A percentile compares a stretch with the other conserved stretches of the same genome.
Evolutionary conservation across 2,888 invertebrate genomes (phyloP).

Genomic region (Hydroisotoma schaefferi): DNA sequence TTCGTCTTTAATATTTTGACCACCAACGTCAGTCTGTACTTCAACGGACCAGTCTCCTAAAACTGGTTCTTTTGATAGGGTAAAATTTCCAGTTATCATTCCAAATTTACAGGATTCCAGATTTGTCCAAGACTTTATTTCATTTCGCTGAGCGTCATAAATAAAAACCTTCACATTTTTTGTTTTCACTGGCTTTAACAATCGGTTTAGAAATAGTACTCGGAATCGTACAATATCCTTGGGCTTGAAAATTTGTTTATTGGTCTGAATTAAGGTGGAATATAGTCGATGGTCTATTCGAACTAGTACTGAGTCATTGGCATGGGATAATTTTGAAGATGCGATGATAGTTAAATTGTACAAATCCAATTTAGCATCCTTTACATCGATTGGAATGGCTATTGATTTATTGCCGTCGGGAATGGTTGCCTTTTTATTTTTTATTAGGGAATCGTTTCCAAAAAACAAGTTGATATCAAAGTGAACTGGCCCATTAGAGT

Average conservation of each 20-base stretch:
- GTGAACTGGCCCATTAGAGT: background rate
- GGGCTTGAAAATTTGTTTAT: slow-evolving; percentile 86
- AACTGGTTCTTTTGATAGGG: slow-evolving; percentile 76
- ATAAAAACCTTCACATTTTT: slow-evolving; percentile 5
- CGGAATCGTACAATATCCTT: slow-evolving; percentile 77
- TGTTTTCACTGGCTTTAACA: slow-evolving; percentile 62
- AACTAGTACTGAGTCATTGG: slow-evolving; percentile 1
- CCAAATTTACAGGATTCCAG: slow-evolving; percentile 56
- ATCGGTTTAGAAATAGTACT: slow-evolving; percentile 69
- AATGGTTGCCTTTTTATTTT: background rate
- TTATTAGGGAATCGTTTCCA: background rate
- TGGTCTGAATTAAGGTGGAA: slow-evolving; percentile 80
- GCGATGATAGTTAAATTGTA: slow-evolving; percentile 4
- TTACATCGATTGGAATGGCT: background rate
- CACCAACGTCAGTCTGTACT: slow-evolving; percentile 52
- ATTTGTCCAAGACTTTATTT: slow-evolving; percentile 73
- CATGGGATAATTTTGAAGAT: background rate
- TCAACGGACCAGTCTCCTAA: slow-evolving; percentile 85
- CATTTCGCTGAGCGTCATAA: slow-evolving; percentile 59
- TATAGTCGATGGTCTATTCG: background rate
- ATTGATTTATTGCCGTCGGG: background rate
- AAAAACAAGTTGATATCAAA: background rate
- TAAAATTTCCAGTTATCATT: slow-evolving; percentile 57
- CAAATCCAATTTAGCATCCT: background rate
- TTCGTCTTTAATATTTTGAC: slow-evolving; percentile 58